These are phyloP conservation scores for Dryomyza anilis DNA, from an alignment of 2,888 invertebrate genomes.

Conservation along the genomic window DNA sequence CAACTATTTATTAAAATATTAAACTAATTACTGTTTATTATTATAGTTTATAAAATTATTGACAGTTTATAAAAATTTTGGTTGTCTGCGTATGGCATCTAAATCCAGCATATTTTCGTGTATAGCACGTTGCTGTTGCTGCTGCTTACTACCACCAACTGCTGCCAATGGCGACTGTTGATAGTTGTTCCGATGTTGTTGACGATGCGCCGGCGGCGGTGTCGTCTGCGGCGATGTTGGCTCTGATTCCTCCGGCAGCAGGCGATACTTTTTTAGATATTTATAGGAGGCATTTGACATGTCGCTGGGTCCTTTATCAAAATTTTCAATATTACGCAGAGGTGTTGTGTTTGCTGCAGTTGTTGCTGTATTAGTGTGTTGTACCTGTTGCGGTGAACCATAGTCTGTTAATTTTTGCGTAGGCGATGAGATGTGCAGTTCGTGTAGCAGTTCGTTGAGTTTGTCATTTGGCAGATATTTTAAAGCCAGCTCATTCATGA, in stretches of 20 bases:
- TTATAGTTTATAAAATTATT: background rate
- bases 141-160: too few relatives aligned
- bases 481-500: slow-evolving; percentile 56
- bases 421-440: slow-evolving; percentile 40
- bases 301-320: slow-evolving; percentile 46
- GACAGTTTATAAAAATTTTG: slow-evolving; percentile 48
- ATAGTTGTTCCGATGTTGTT: slow-evolving; percentile 28
- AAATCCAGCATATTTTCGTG: slow-evolving; percentile 48
- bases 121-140: slow-evolving; percentile 11
- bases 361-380: slow-evolving; percentile 4
- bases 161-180: slow-evolving; percentile 28
- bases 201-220: slow-evolving; percentile 26
- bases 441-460: slow-evolving; percentile 50
- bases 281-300: slow-evolving; percentile 57
- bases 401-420: slow-evolving; percentile 24
- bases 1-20: too few relatives aligned
- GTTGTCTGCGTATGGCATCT: slow-evolving; percentile 53
- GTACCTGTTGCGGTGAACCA: slow-evolving; percentile 9
- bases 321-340: slow-evolving; percentile 45
- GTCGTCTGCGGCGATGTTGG: background rate
- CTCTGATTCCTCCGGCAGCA: slow-evolving; percentile 51
- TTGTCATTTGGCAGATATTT: slow-evolving; percentile 55
- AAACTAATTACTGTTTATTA: too few relatives aligned
- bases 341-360: slow-evolving; percentile 35
- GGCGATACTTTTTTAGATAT: slow-evolving; percentile 54